Base-by-base conservation (phyloP, 2,797 vertebrate genomes). In the Tapera naevia region DNA sequence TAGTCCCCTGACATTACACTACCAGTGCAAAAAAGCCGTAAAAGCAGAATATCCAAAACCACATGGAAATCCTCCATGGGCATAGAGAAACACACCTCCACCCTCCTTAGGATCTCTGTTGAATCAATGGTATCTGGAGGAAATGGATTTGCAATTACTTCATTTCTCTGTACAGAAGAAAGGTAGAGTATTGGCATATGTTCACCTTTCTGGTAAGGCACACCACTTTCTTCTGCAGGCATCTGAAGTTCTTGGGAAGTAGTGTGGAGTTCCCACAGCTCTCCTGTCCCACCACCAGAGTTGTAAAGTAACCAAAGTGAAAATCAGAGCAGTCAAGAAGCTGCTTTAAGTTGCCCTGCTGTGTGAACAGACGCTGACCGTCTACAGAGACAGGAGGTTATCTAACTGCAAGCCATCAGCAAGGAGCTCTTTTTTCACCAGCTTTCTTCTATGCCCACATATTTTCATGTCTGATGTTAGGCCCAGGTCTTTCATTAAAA, bases 121-220 rank as follows among this genome's bases (percentile, higher is more conserved):
- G 1, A 48, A 70, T 61, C 18, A 11, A 5, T 4, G 18, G 6
- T 27, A 35, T 16, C 32, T 66, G 60, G 41, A 73, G 33, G n/a
- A 82, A 92, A 48, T 41, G 14, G 18, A 73, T 53, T 69, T 76
- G 25, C 41, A 81, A 18, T 30, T 62, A 19, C n/a, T 10, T 62
- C 19, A 17, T 57, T 48, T 61, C 35, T 75, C 30, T 0, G 2
- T 21, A 54, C 5, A 60, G 46, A 80, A 80, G 45, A 56, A 81
- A 74, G 37, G 41, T 71, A 0, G 0, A 37, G 41, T 18, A 60
- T 7, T 30, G 8, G 30, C n/a, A 39, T 8, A 35, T 2, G 3
- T 80, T n/a, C 86, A 48, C 18, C 32, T 73, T 82, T 56, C 72
- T 76, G 53, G 8, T 65, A 28, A 1, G 4, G 48, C 37, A 70